These are phyloP conservation scores for Zaprionus tsacasi DNA, from an alignment of 1,140 invertebrate species.

Conservation along the genomic window DNA sequence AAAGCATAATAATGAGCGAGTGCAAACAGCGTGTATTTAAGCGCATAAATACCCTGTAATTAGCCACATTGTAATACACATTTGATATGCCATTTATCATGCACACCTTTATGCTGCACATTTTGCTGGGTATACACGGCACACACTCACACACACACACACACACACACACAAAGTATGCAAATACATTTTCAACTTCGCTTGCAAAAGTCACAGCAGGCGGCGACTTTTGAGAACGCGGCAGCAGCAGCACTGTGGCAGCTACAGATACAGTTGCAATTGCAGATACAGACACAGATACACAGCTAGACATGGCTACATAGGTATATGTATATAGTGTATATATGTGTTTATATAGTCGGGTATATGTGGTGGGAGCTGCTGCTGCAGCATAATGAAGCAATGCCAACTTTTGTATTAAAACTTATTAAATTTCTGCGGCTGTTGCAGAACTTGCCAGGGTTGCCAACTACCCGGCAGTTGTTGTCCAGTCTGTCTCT, in stretches of 20 bases:
- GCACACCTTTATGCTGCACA: background rate
- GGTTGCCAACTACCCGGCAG: background rate
- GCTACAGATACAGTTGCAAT: background rate
- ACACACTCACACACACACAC: background rate
- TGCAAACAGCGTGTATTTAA: background rate
- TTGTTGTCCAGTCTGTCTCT: background rate
- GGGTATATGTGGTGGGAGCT: background rate
- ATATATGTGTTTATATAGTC: constrained; percentile 4
- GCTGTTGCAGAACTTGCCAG: constrained; percentile 38
- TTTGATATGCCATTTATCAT: background rate
- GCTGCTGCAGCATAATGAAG: constrained; percentile 66
- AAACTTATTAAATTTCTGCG: constrained; percentile 76
- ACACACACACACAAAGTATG: background rate
- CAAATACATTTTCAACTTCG: constrained; percentile 37
- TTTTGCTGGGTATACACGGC: constrained; percentile 2
- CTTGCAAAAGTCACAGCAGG: constrained; percentile 28
- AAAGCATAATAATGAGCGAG: constrained; percentile 11
- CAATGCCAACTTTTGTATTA: constrained; percentile 69
- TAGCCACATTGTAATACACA: background rate
- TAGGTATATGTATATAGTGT: constrained; percentile 24
- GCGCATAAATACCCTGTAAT: background rate
- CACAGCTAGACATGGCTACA: constrained; percentile 29
- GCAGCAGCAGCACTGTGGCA: background rate
- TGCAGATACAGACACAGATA: constrained; percentile 1
- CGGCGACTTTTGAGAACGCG: constrained; percentile 27